These are phyloP conservation scores for Zaprionus lachaisei DNA, from an alignment of 1,140 invertebrate genomes.

Conservation along the genomic window DNA sequence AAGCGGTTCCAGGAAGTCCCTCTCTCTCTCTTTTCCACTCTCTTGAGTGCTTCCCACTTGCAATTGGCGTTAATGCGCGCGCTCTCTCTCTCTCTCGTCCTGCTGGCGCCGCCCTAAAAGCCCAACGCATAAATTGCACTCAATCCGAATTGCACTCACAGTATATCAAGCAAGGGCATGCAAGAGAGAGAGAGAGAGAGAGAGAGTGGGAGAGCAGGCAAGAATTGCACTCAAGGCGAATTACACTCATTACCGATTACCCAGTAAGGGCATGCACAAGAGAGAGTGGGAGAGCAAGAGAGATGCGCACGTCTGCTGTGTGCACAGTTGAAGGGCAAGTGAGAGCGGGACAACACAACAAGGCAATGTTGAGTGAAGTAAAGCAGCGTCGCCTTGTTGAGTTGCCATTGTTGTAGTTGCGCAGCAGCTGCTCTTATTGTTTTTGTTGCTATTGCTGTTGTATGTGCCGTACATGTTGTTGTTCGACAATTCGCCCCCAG, in stretches of 20 bases:
- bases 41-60: conserved; percentile 59
- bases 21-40: background rate
- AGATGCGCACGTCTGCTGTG: background rate
- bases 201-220: too few species aligned
- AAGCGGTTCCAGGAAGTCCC: conserved; percentile 68
- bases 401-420: conserved; percentile 6
- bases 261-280: background rate
- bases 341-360: conserved; percentile 10
- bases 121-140: conserved; percentile 26
- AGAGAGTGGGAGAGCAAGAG: conserved; percentile 11
- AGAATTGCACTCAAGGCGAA: conserved; percentile 26
- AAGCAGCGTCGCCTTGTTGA: conserved; percentile 9
- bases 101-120: conserved; percentile 74
- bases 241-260: background rate
- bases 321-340: conserved; percentile 27
- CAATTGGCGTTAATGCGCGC: conserved; percentile 47
- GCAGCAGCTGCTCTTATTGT: conserved; percentile 5
- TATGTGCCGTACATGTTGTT: background rate
- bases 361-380: conserved; percentile 18
- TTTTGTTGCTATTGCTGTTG: background rate
- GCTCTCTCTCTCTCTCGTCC: conserved; percentile 35
- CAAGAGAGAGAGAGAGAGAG: background rate
- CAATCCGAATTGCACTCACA: background rate
- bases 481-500: background rate
- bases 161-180: background rate